These are phyloP conservation scores for Cardiocondyla obscurior DNA, from an alignment of 1,140 invertebrate species.

Conservation along the genomic window DNA sequence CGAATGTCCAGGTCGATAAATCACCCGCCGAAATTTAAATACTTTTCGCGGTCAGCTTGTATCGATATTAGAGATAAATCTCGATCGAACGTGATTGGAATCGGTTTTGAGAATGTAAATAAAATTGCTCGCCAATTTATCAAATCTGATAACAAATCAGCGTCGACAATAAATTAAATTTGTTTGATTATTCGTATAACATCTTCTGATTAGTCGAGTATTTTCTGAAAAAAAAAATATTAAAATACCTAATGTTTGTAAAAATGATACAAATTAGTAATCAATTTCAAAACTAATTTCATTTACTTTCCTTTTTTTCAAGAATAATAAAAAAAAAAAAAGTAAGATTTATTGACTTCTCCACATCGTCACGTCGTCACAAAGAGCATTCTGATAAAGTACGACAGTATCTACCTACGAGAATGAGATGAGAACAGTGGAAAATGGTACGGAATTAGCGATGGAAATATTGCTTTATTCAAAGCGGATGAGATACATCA, in stretches of 20 bases:
- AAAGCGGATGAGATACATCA: conserved; percentile 39
- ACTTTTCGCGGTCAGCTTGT: background rate
- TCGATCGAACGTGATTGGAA: background rate
- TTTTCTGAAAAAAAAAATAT: no score
- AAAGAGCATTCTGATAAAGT: background rate
- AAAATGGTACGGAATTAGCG: conserved; percentile 10
- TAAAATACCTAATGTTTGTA: background rate
- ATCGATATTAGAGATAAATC: background rate
- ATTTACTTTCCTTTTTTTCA: background rate
- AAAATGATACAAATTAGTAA: background rate
- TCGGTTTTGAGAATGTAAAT: background rate
- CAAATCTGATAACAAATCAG: background rate
- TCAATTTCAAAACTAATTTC: no score
- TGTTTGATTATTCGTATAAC: no score
- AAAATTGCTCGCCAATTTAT: background rate
- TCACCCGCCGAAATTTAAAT: background rate
- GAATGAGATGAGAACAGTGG: conserved; percentile 24
- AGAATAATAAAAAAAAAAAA: background rate
- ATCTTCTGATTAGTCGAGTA: no score
- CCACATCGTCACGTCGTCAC: background rate
- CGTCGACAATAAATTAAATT: background rate
- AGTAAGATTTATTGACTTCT: background rate
- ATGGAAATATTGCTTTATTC: conserved; percentile 50
- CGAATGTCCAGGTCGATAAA: background rate
- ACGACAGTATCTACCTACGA: background rate